Evolutionary conservation across 2,797 vertebrate genomes (phyloP).

Genomic region (Tiaroga cobitis): DNA sequence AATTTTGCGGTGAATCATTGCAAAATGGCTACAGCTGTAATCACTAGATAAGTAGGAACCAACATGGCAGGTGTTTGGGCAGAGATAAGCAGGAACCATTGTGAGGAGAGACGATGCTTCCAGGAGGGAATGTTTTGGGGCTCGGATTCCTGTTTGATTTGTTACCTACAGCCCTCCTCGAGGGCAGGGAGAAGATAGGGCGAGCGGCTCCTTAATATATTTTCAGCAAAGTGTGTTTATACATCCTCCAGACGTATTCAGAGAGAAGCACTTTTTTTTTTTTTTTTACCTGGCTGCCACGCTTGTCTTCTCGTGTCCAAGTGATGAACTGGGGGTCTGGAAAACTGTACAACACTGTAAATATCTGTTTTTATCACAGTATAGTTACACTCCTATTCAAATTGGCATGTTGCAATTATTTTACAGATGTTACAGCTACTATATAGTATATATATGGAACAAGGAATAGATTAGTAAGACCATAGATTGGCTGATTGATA

Average conservation of each 20-base stretch:
- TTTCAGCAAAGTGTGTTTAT: conserved; percentile 62
- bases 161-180: conserved; percentile 74
- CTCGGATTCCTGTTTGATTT: conserved; percentile 78
- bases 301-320: conserved; percentile 55
- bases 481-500: not conserved
- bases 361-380: conserved; percentile 8
- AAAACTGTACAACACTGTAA: conserved; percentile 33
- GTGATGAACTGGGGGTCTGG: conserved; percentile 25
- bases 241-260: conserved; percentile 69
- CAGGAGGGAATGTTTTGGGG: conserved; percentile 75
- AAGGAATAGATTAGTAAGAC: too few species aligned
- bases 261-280: conserved; percentile 52
- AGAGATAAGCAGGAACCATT: conserved; percentile 78
- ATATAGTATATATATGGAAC: not conserved
- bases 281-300: conserved; percentile 56
- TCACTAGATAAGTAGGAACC: conserved; percentile 80
- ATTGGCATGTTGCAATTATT: not conserved
- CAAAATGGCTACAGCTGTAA: conserved; percentile 79
- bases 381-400: not conserved
- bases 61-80: conserved; percentile 81
- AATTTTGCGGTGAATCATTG: conserved; percentile 75
- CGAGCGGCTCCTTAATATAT: conserved; percentile 67
- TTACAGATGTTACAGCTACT: not conserved
- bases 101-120: conserved; percentile 72
- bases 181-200: conserved; percentile 70